Conservation (phyloP, 2,888 invertebrate genomes). For the Chironomus riparius region DNA sequence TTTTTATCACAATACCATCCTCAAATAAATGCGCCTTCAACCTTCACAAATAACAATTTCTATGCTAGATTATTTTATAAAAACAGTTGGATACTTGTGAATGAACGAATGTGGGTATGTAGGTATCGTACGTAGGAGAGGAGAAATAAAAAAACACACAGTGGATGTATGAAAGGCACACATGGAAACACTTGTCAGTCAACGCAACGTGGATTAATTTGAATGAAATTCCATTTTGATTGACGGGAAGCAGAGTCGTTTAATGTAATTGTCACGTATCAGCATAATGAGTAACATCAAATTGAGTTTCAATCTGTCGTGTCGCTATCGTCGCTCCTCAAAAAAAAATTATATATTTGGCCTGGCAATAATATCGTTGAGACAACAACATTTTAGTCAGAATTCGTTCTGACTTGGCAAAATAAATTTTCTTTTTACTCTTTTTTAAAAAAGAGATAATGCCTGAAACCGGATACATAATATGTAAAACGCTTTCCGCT, state of each 20-base stretch:
- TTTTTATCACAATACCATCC: too few species aligned
- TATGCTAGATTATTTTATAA: neutral
- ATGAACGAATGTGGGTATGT: neutral
- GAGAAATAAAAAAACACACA: neutral
- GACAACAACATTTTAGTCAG: neutral
- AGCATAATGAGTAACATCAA: slow-evolving; percentile 1
- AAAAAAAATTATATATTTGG: neutral
- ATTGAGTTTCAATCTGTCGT: neutral
- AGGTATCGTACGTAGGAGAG: neutral
- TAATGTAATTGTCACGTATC: slow-evolving; percentile 4
- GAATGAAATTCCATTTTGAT: slow-evolving; percentile 10
- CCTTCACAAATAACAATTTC: neutral
- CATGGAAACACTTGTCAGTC: slow-evolving; percentile 10
- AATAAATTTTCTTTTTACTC: neutral
- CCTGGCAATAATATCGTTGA: neutral
- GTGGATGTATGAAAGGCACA: neutral
- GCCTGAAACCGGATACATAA: neutral
- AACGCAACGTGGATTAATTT: slow-evolving; percentile 10
- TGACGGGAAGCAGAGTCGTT: neutral
- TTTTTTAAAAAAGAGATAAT: neutral
- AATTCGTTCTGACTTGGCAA: neutral
- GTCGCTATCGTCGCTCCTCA: neutral
- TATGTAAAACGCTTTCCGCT: neutral
- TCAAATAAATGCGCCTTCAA: neutral
- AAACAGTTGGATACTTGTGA: neutral